phyloP scores from a whole-genome alignment of 2,888 invertebrate species.

The Eupithecia exiguata region DNA sequence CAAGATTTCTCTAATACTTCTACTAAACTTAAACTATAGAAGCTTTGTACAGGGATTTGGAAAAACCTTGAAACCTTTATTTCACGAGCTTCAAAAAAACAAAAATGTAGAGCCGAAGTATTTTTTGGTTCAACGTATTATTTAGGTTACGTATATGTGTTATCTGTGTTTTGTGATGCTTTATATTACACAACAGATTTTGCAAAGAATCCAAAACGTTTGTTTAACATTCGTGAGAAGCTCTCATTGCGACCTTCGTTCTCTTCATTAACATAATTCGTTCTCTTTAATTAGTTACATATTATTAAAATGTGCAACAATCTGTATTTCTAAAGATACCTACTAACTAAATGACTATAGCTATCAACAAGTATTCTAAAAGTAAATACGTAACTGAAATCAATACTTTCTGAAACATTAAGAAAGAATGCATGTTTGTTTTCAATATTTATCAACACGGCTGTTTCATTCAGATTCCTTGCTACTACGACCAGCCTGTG shows the following conservation, averaged over 20 bases:
- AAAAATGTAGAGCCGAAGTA: neutral
- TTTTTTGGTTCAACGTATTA: neutral
- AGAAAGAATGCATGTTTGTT: constrained; percentile 57
- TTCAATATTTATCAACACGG: constrained; percentile 70
- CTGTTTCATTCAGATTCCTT: constrained; percentile 52
- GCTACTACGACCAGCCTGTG: constrained; percentile 31
- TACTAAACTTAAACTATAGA: neutral
- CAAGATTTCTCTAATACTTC: neutral
- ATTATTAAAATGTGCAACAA: neutral
- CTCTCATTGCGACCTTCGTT: constrained; percentile 38
- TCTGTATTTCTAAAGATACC: neutral
- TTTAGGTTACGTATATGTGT: too few species aligned
- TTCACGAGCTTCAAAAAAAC: neutral
- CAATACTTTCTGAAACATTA: constrained; percentile 7
- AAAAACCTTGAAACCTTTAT: too few species aligned
- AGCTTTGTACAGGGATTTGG: neutral
- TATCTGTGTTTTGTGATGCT: constrained; percentile 10
- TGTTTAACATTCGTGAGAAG: constrained; percentile 50
- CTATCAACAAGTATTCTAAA: neutral
- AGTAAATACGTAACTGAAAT: constrained; percentile 1
- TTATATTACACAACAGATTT: constrained; percentile 19
- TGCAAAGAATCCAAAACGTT: constrained; percentile 19
- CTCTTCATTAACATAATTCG: constrained; percentile 29
- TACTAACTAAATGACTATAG: neutral
- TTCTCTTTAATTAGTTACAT: constrained; percentile 19